A percentile compares a stretch with the other conserved stretches of the same genome.
These are phyloP conservation scores for Enchytraeus crypticus DNA, from an alignment of 2,888 invertebrate genomes.

Conservation along the genomic window DNA sequence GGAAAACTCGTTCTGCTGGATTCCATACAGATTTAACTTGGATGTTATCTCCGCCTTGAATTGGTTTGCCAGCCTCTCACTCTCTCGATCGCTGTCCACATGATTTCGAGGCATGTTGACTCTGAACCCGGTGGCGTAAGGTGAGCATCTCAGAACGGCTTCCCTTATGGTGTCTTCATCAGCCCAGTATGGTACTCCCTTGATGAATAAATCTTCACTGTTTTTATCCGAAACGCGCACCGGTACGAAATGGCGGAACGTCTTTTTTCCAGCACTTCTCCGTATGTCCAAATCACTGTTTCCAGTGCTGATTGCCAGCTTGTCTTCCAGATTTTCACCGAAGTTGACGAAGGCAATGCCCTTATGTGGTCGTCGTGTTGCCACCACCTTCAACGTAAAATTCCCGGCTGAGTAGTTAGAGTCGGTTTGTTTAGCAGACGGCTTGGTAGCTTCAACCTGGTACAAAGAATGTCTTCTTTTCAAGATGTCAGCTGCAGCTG, in stretches of 20 bases:
- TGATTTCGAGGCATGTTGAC: neutral
- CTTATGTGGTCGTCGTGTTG: neutral
- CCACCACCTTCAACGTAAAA: neutral
- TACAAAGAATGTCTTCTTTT: no score
- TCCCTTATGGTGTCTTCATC: neutral
- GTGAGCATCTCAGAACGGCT: neutral
- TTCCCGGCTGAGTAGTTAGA: neutral
- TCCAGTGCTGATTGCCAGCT: neutral
- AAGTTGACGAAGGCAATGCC: neutral
- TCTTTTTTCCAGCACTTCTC: neutral
- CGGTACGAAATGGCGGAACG: neutral
- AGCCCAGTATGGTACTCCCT: neutral
- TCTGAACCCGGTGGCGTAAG: neutral
- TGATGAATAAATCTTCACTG: slow-evolving; percentile 2
- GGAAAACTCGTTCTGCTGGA: neutral
- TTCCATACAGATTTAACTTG: neutral
- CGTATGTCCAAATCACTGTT: neutral
- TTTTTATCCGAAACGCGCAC: neutral
- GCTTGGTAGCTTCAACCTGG: no score
- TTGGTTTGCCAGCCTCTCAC: neutral
- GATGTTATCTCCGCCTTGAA: neutral
- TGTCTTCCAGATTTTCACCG: neutral
- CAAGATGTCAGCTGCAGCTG: neutral
- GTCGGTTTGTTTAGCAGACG: no score
- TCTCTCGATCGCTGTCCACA: neutral